Base-by-base conservation (phyloP, 1,140 invertebrate species). In the Chelonus insularis region DNA sequence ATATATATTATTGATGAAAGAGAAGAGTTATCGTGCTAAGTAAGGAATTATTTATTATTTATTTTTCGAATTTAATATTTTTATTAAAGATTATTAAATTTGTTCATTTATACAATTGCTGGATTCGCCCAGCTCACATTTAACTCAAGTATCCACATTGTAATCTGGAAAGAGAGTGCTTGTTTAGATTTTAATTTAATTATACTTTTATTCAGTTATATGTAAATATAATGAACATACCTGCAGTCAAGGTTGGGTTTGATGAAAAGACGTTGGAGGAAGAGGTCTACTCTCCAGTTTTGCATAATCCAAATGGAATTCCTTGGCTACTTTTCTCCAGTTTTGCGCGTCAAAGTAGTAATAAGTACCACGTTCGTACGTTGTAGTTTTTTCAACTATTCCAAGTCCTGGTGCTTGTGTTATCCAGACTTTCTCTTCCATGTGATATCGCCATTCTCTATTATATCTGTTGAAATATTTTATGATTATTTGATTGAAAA, bases 401-500 rank as follows among this genome's bases (percentile, higher is more conserved):
- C 90, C 90, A 82, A 94, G 88, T 65, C 95, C 95, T 60, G 94
- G 95, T 69, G 95, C 95, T 83, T 97, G 90, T 67, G 96, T 99
- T 79, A 99, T 95, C 97, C 97, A 99, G 68, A 98, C 92, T 81
- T 96, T 93, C 79, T 99, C 96, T 75, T 98, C 96, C 85, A 93
- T 98, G 80, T 99, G 97, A 86, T 96, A 99, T 82, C 97, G 87
- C 97, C 97, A 99, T 74, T 99, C 97, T 78, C 97, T 88, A 81
- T 88, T 93, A 78, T 98, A 97, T 79, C 96, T 92, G 69, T 7
- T 74, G 73, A 68, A 39, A 36, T 21, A 36, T 6, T 43, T 7
- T 21, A 29, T 20, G 21, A 43, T 57, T 5, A 57, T 20, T 36
- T 21, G 16, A 36, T 25, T 1, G 16, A 48, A 57, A 45, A 41